These are phyloP conservation scores for Aphaenogaster ashmeadi DNA, from an alignment of 1,140 invertebrate genomes.

Conservation along the genomic window DNA sequence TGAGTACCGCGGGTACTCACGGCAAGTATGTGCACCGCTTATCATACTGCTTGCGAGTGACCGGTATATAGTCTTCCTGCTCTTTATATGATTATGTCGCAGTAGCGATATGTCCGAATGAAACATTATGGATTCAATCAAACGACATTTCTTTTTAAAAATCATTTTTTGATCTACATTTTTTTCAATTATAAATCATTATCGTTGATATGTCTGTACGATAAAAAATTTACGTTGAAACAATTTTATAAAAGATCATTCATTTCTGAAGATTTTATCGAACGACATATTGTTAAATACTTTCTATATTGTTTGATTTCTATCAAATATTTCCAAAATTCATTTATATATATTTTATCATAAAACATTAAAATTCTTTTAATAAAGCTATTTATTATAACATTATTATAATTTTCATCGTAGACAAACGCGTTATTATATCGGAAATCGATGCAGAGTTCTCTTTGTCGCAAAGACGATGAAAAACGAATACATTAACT, in stretches of 20 bases:
- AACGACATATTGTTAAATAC: background rate
- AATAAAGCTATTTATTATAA: background rate
- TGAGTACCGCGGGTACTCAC: conserved; percentile 77
- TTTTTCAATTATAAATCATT: background rate
- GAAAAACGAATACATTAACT: conserved; percentile 81
- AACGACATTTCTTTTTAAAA: background rate
- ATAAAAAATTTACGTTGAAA: background rate
- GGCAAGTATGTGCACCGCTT: conserved; percentile 77
- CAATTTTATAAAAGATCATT: background rate
- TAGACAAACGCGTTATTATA: conserved; percentile 67
- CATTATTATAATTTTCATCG: background rate
- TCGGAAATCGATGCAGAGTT: conserved; percentile 68
- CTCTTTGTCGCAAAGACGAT: conserved; percentile 73
- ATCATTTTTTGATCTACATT: too few relatives aligned
- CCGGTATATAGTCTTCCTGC: conserved; percentile 75
- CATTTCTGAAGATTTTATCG: background rate
- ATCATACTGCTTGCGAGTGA: conserved; percentile 66
- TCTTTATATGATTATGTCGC: conserved; percentile 67
- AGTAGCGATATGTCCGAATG: conserved; percentile 37
- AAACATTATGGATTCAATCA: conserved; percentile 34
- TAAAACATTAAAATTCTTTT: background rate
- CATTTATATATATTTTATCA: background rate
- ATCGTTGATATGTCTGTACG: background rate
- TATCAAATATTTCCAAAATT: background rate
- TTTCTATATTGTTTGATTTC: background rate